These are phyloP conservation scores for Chrysomela aeneicollis DNA, from an alignment of 2,888 invertebrate genomes.

Conservation along the genomic window DNA sequence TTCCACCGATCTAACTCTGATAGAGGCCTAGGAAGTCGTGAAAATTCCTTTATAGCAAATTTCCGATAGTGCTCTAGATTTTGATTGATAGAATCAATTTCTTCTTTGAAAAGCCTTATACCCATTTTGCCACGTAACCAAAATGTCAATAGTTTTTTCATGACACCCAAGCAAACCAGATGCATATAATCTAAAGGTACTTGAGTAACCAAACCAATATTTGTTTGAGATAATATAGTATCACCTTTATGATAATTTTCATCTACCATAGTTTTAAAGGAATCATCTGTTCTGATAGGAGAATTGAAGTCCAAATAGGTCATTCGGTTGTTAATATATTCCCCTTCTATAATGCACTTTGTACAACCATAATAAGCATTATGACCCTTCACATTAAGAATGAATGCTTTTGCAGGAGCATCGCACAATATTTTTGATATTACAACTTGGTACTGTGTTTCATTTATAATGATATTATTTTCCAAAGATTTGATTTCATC, in stretches of 20 bases:
- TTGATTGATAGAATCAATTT: slow-evolving; percentile 8
- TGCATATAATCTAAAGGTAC: slow-evolving; percentile 22
- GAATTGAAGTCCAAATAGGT: slow-evolving; percentile 16
- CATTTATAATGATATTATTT: slow-evolving; percentile 11
- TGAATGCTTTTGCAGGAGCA: slow-evolving; percentile 45
- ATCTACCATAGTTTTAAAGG: slow-evolving; percentile 17
- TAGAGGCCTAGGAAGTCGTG: background rate
- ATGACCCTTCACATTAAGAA: slow-evolving; percentile 41
- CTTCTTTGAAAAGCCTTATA: slow-evolving; percentile 4
- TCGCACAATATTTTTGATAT: slow-evolving; percentile 42
- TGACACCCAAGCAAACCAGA: slow-evolving; percentile 12
- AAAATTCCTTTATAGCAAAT: background rate
- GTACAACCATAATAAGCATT: slow-evolving; percentile 43
- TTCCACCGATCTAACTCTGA: background rate
- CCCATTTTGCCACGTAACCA: slow-evolving; percentile 5
- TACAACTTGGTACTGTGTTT: slow-evolving; percentile 25
- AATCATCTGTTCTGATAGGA: slow-evolving; percentile 21
- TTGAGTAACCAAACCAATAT: slow-evolving; percentile 17
- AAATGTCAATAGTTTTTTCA: too few relatives aligned
- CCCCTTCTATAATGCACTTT: slow-evolving; percentile 39
- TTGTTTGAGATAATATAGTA: slow-evolving; percentile 15
- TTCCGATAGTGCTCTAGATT: slow-evolving; percentile 2
- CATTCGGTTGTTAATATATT: slow-evolving; percentile 23
- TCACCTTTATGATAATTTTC: slow-evolving; percentile 21
- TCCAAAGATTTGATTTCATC: slow-evolving; percentile 31